Percentiles rank a stretch among this genome's conserved stretches.
Conservation (phyloP, 2,113 vertebrate species). For the Trogon surrucura region DNA sequence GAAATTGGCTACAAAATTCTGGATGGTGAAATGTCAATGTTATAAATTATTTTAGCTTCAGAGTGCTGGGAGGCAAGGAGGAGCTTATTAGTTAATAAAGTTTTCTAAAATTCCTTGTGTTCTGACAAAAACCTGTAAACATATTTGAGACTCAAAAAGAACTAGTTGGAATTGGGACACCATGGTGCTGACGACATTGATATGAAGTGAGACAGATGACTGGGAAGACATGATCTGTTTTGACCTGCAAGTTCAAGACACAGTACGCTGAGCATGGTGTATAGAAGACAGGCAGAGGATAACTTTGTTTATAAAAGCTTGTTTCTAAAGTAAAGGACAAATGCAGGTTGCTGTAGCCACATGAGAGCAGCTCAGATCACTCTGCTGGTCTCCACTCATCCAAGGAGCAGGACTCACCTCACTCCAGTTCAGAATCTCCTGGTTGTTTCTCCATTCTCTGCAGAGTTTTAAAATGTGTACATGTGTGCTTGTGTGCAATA, state of each 20-base stretch:
- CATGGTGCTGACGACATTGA: background rate
- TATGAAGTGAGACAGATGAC: background rate
- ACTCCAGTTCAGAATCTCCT: background rate
- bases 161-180: background rate
- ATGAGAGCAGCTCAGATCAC: background rate
- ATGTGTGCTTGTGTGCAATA: background rate
- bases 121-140: background rate
- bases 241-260: background rate
- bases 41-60: constrained; percentile 37
- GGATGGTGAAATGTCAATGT: constrained; percentile 40
- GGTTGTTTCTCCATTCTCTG: background rate
- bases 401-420: background rate
- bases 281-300: background rate
- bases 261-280: too few species aligned
- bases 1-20: constrained; percentile 47
- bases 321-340: background rate
- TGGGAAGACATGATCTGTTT: background rate
- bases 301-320: background rate
- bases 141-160: background rate
- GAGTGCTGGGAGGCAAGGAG: background rate
- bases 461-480: rapidly evolving
- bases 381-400: background rate
- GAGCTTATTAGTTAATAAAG: background rate
- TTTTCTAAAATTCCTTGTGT: background rate
- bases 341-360: background rate